Percentiles rank a stretch among this genome's conserved stretches.
These are phyloP conservation scores for Tipula helvola DNA, from an alignment of 2,888 invertebrate genomes.

Conservation along the genomic window DNA sequence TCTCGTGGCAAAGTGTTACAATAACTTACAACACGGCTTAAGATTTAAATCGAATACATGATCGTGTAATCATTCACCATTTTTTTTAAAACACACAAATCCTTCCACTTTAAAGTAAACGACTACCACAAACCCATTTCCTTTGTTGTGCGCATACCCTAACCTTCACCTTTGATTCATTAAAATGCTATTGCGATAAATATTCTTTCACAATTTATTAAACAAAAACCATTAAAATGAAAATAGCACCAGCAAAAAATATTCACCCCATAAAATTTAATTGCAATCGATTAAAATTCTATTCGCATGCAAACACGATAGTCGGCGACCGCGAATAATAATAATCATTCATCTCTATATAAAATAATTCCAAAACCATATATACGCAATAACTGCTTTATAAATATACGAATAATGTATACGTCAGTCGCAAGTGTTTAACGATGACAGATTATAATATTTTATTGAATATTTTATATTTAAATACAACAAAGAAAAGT, in stretches of 20 bases:
- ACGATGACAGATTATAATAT: background rate
- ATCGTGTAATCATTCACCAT: too few species aligned
- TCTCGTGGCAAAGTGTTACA: too few species aligned
- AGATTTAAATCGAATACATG: too few species aligned
- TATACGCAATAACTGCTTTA: background rate
- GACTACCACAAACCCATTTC: background rate
- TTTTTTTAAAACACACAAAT: too few species aligned
- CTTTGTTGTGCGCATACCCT: background rate
- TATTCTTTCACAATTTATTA: background rate
- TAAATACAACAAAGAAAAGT: background rate
- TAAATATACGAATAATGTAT: background rate
- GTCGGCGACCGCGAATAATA: background rate
- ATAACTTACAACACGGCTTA: too few species aligned
- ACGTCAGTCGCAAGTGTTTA: background rate
- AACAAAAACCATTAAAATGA: background rate
- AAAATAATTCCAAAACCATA: background rate
- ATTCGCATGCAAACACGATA: background rate
- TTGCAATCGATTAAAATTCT: background rate
- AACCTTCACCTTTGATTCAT: background rate
- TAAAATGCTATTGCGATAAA: background rate
- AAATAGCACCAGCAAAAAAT: background rate
- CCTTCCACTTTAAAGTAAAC: background rate
- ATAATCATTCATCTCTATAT: background rate
- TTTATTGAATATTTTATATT: conserved; percentile 4
- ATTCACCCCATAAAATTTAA: background rate